A percentile compares a stretch with the other conserved stretches of the same genome.
phyloP scores from a whole-genome alignment of 2,797 vertebrate species.

The Austrolebias charrua region DNA sequence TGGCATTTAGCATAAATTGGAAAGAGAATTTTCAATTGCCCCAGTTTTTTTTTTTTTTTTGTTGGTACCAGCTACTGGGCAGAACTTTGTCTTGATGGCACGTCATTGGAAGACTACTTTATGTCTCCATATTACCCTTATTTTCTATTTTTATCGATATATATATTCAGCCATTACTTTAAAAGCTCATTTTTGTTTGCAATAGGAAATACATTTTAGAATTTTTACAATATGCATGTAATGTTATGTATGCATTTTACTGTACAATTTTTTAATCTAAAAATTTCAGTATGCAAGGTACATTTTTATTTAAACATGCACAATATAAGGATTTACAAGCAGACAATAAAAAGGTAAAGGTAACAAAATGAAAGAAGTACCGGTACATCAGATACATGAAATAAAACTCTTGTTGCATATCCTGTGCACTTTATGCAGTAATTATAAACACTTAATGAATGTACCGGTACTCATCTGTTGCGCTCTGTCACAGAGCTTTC shows the following conservation, averaged over 20 bases:
- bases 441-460: slow-evolving; percentile 48
- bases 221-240: no score
- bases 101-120: slow-evolving; percentile 70
- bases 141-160: slow-evolving; percentile 42
- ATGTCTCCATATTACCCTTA: slow-evolving; percentile 67
- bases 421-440: slow-evolving; percentile 9
- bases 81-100: slow-evolving; percentile 71
- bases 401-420: no score
- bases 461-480: slow-evolving; percentile 68
- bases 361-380: not conserved
- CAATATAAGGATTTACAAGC: no score
- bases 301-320: no score
- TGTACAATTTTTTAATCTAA: no score
- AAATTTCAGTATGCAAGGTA: no score
- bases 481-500: slow-evolving; percentile 50
- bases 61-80: slow-evolving; percentile 70
- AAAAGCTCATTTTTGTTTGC: slow-evolving; percentile 37
- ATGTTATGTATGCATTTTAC: no score
- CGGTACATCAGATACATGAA: not conserved
- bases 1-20: slow-evolving; percentile 73
- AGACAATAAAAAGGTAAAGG: no score
- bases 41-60: slow-evolving; percentile 50
- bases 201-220: not conserved
- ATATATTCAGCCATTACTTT: slow-evolving; percentile 60
- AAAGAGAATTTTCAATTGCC: slow-evolving; percentile 67